Percentiles rank a stretch among this genome's conserved stretches.
Conservation (phyloP, 2,113 vertebrate genomes). For the Saccopteryx bilineata region DNA sequence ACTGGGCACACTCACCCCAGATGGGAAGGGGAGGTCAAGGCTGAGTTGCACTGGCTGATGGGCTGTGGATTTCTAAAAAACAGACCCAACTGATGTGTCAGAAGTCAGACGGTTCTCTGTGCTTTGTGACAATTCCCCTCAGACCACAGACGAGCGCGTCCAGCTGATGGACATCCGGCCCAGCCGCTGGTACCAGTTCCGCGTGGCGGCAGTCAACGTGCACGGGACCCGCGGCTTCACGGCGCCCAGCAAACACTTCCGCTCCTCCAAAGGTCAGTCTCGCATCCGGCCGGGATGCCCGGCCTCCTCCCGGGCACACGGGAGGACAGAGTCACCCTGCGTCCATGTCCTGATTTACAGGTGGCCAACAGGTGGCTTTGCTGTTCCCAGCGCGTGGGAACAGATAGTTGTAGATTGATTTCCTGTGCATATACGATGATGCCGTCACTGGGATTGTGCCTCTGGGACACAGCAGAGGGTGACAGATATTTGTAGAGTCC, state of each 20-base stretch:
- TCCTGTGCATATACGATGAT: no score
- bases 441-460: no score
- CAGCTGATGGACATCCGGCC: conserved; percentile 93
- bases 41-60: neutral
- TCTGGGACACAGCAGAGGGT: no score
- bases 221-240: conserved; percentile 98
- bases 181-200: conserved; percentile 98
- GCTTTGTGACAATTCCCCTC: conserved; percentile 76
- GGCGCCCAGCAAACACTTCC: conserved; percentile 97
- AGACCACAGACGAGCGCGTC: conserved; percentile 95
- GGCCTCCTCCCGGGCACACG: no score
- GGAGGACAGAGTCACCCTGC: no score
- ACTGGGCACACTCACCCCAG: rapidly evolving
- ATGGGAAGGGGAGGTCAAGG: neutral
- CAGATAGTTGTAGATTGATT: no score
- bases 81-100: rapidly evolving
- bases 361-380: no score
- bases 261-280: conserved; percentile 95
- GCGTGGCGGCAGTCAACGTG: conserved; percentile 96
- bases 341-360: no score
- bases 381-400: no score
- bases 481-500: no score
- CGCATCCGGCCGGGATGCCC: neutral
- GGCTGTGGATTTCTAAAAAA: neutral
- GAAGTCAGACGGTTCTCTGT: neutral